Evolutionary conservation across 2,888 invertebrate species (phyloP).

Genomic region (Adelphocoris suturalis): DNA sequence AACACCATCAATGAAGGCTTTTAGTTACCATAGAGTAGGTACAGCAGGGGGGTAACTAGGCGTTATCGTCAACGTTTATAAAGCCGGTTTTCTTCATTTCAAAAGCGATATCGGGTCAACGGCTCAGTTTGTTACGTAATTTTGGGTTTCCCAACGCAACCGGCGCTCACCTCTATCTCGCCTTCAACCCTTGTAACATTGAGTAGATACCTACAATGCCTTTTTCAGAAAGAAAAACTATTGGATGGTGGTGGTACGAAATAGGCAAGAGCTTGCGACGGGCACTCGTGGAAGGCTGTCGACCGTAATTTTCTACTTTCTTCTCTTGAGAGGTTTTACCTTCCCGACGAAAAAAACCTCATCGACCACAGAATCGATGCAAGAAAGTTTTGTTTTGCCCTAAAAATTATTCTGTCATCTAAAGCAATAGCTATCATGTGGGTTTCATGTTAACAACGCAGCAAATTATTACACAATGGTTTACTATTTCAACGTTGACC

Average conservation of each 20-base stretch:
- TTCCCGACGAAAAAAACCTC: neutral
- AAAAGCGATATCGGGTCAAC: constrained; percentile 50
- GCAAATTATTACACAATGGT: too few relatives aligned
- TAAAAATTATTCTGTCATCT: neutral
- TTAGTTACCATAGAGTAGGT: neutral
- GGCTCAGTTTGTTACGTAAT: constrained; percentile 45
- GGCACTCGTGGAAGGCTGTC: neutral
- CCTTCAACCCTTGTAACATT: constrained; percentile 24
- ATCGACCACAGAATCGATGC: constrained; percentile 14
- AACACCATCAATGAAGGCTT: neutral
- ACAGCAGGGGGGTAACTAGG: neutral
- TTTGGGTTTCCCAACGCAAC: constrained; percentile 30
- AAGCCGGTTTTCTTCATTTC: constrained; percentile 18
- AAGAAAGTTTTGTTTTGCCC: constrained; percentile 10
- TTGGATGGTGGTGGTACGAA: neutral
- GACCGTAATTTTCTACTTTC: constrained; percentile 36
- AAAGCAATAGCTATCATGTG: neutral
- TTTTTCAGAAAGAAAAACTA: constrained; percentile 13
- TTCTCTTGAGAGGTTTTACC: neutral
- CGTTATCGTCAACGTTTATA: constrained; percentile 26
- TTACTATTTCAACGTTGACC: too few relatives aligned
- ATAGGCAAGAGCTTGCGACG: constrained; percentile 11
- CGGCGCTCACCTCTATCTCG: neutral
- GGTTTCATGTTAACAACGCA: neutral
- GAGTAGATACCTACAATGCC: neutral